Evolutionary conservation across 2,113 vertebrate species (phyloP), one percentile per base, ranked within the genome.

Genomic region (Microcebus lehilahytsara): DNA sequence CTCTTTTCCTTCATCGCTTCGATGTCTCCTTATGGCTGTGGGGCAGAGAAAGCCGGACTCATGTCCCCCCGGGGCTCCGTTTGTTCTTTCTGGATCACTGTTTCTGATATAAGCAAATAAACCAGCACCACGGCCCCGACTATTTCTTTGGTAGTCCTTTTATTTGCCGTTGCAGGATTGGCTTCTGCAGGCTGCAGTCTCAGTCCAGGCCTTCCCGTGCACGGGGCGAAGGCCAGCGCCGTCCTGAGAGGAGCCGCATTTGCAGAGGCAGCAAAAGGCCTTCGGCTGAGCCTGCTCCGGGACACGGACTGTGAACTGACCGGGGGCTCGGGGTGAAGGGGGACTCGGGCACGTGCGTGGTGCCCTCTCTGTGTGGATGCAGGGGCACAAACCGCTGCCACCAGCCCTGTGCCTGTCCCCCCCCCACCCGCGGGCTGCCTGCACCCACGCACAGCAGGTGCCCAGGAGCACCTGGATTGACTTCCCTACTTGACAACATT

Each of bases 341-440:
- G 30, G 60, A 9, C 32, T 60, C 0, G 0, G n/a, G 6, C 2
- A 0, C 37, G 20, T 5, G 20, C 1, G 2, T 0, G 17, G 11
- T 25, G 17, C 66, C 34, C 13, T 7, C 10, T 1, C 2, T 2
- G 0, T 5, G 27, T 6, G 19, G 7, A 34, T 5, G 14, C 12
- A 27, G 17, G 37, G 40, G 16, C 3, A 0, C 1, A 25, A 60
- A 11, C 20, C 9, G 5, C 27, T 30, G 5, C 22, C 0, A 0
- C 20, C 0, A 1, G 20, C 1, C 13, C 8, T 3, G 4, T 3
- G 4, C 2, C 4, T 1, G n/a, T n/a, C n/a, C n/a, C n/a, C 12
- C 1, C 4, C 40, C 69, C 0, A 0, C 12, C 25, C 13, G 34
- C 27, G 23, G 10, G 23, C 42, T n/a, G 32, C 64, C 17, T 1